Conservation (phyloP, 2,888 invertebrate species). For the Sericinus montela region DNA sequence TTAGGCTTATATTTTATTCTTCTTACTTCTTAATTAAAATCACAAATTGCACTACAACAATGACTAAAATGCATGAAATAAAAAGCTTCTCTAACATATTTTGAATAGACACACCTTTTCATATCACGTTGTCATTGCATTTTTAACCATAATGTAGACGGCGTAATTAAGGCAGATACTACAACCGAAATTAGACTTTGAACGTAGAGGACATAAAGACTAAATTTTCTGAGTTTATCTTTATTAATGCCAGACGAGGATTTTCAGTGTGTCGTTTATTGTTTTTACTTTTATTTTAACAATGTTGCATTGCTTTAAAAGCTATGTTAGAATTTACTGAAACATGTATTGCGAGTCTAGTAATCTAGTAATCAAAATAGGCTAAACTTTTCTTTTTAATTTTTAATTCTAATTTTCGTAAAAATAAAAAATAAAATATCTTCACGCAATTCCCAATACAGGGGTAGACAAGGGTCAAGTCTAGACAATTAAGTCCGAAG, state of each 20-base stretch:
- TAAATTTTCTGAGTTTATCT: neutral
- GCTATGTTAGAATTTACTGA: too few relatives aligned
- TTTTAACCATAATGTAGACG: slow-evolving; percentile 13
- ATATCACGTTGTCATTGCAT: slow-evolving; percentile 13
- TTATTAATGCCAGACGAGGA: neutral
- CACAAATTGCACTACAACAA: slow-evolving; percentile 4
- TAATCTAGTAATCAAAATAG: too few relatives aligned
- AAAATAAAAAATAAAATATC: too few relatives aligned
- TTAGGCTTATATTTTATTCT: neutral
- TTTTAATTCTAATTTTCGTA: too few relatives aligned
- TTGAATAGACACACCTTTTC: slow-evolving; percentile 9
- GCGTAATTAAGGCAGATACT: slow-evolving; percentile 4
- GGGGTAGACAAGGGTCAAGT: too few relatives aligned
- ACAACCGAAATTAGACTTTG: slow-evolving; percentile 2
- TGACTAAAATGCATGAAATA: slow-evolving; percentile 12
- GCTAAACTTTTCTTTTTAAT: too few relatives aligned
- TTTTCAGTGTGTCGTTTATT: slow-evolving; percentile 3
- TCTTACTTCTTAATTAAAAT: slow-evolving; percentile 3
- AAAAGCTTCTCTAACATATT: slow-evolving; percentile 1
- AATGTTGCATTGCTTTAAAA: too few relatives aligned
- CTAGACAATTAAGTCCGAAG: too few relatives aligned
- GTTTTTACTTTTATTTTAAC: too few relatives aligned
- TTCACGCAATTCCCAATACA: too few relatives aligned
- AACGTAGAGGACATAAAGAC: neutral
- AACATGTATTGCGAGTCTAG: too few relatives aligned